Percentiles rank a stretch among this genome's conserved stretches.
phyloP scores from a whole-genome alignment of 2,113 vertebrate genomes.

The Callithrix jacchus region DNA sequence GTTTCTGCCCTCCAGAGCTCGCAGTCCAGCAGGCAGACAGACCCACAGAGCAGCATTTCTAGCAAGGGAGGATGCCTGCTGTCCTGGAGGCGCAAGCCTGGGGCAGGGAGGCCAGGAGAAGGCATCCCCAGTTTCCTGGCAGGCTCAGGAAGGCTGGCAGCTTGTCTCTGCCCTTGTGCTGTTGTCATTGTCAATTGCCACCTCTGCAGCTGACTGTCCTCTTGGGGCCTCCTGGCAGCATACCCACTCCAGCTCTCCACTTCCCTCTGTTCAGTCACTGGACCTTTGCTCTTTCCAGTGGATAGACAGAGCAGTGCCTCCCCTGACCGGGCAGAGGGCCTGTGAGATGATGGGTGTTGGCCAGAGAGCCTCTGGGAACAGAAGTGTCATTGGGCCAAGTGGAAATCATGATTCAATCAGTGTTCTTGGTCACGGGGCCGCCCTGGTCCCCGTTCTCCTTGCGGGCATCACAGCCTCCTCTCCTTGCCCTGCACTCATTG shows the following conservation, averaged over 20 bases:
- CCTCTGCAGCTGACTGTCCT: neutral
- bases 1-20: neutral
- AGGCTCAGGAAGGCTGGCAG: neutral
- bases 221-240: fast-evolving
- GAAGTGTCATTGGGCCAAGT: neutral
- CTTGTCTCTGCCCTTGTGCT: neutral
- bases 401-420: neutral
- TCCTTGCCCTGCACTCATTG: fast-evolving
- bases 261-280: neutral
- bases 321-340: neutral
- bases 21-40: neutral
- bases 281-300: neutral
- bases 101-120: neutral
- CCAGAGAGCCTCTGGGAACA: neutral
- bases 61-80: neutral
- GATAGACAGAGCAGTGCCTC: neutral
- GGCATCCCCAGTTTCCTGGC: neutral
- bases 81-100: neutral
- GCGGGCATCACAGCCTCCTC: neutral
- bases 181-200: fast-evolving
- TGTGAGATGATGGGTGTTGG: neutral
- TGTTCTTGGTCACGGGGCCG: neutral
- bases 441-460: neutral
- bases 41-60: too few species aligned
- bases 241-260: too few species aligned